Conservation (phyloP, 2,113 vertebrate genomes). For the Grallaria varia region DNA sequence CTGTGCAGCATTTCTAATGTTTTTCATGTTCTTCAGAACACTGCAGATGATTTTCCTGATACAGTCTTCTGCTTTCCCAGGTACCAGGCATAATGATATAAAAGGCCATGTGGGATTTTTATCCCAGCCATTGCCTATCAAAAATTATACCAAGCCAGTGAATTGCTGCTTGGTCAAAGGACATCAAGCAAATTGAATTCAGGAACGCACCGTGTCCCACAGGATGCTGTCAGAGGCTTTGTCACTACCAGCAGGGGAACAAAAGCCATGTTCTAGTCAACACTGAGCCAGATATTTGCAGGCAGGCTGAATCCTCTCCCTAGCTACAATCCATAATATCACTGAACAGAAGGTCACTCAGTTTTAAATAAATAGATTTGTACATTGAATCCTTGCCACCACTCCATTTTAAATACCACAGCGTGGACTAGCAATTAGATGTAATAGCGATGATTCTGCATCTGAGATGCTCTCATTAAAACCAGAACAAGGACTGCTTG, state of each 20-base stretch:
- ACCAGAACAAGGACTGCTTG: not conserved
- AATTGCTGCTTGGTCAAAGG: constrained; percentile 25
- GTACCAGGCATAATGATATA: not conserved
- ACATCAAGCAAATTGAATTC: constrained; percentile 45
- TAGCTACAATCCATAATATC: not conserved
- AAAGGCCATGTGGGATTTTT: not conserved
- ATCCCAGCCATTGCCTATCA: not conserved
- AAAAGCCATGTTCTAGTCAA: not conserved
- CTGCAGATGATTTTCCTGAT: not conserved
- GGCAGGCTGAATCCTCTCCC: not conserved
- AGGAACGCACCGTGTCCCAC: not conserved
- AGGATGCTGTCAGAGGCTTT: constrained; percentile 15
- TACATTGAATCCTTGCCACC: constrained; percentile 3
- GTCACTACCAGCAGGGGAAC: not conserved
- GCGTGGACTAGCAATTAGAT: not conserved
- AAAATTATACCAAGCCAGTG: constrained; percentile 2
- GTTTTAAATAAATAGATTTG: constrained; percentile 44
- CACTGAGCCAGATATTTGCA: not conserved
- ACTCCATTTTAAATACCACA: constrained; percentile 9
- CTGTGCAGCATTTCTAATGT: not conserved
- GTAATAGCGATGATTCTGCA: not conserved
- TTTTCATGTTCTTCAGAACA: constrained; percentile 35
- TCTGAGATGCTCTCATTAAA: not conserved
- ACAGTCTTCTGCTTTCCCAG: not conserved
- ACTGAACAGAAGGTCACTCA: constrained; percentile 39